Percentiles rank a stretch among this genome's conserved stretches.
Evolutionary conservation across 1,140 invertebrate genomes (phyloP).

Genomic region (Papilio helenus): DNA sequence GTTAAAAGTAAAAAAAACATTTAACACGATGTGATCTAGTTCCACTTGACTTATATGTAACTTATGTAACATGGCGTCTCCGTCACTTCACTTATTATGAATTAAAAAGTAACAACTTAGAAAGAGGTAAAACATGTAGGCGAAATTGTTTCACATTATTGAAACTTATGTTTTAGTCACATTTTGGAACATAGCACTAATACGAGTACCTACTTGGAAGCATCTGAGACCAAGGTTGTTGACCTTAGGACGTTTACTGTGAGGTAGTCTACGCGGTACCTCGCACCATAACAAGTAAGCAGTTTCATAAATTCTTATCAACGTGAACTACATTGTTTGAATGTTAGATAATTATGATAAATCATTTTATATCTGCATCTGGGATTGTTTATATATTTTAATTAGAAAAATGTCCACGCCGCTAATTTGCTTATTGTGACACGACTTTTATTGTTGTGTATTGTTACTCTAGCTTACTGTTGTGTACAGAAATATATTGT

Average conservation of each 20-base stretch:
- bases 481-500: no score
- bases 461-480: background rate
- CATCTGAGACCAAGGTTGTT: no score
- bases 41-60: background rate
- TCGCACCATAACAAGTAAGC: background rate
- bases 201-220: no score
- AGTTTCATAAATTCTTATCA: background rate
- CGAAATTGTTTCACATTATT: background rate
- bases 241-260: background rate
- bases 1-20: background rate
- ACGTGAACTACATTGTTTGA: background rate
- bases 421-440: background rate
- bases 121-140: background rate
- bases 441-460: background rate
- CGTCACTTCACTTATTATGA: background rate
- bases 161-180: background rate
- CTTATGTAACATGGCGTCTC: background rate
- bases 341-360: background rate
- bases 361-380: background rate
- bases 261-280: background rate
- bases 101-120: background rate
- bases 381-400: background rate
- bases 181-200: no score
- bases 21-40: background rate
- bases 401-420: background rate